These are phyloP conservation scores for Stegana nigrithorax DNA, from an alignment of 2,888 invertebrate genomes.

Conservation along the genomic window DNA sequence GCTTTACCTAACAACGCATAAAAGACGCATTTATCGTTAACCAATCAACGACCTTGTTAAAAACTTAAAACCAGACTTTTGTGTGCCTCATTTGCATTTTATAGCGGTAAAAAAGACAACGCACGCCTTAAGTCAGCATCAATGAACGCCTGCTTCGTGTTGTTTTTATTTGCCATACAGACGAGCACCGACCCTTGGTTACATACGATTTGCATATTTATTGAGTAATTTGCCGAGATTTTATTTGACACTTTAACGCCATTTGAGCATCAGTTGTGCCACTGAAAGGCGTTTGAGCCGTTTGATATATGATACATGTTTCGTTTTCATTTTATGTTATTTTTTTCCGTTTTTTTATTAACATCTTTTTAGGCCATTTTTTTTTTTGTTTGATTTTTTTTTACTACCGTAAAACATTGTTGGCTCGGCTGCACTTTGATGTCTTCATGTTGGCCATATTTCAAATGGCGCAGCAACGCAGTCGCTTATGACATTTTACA, in stretches of 20 bases:
- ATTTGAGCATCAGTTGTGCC: not conserved
- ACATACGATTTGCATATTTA: constrained; percentile 7
- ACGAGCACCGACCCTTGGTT: not conserved
- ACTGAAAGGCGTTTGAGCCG: not conserved
- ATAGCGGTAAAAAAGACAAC: not conserved
- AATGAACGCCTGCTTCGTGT: not conserved
- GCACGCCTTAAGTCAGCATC: not conserved
- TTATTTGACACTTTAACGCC: constrained; percentile 9
- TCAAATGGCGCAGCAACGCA: not conserved
- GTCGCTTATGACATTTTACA: not conserved
- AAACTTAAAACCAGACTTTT: too few species aligned
- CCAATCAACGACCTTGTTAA: not conserved
- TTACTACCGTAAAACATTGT: not conserved
- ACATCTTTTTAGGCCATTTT: constrained; percentile 4
- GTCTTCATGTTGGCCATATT: constrained; percentile 11
- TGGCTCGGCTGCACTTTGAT: constrained; percentile 3
- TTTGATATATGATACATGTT: too few species aligned
- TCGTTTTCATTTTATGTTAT: too few species aligned
- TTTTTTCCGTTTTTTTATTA: constrained; percentile 22
- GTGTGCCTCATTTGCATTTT: constrained; percentile 1
- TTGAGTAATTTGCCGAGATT: constrained; percentile 5
- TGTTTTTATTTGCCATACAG: not conserved
- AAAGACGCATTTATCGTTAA: too few species aligned
- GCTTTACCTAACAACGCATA: too few species aligned
- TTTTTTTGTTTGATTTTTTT: not conserved